Conservation (phyloP, 2,797 vertebrate genomes). For the Erethizon dorsatum region DNA sequence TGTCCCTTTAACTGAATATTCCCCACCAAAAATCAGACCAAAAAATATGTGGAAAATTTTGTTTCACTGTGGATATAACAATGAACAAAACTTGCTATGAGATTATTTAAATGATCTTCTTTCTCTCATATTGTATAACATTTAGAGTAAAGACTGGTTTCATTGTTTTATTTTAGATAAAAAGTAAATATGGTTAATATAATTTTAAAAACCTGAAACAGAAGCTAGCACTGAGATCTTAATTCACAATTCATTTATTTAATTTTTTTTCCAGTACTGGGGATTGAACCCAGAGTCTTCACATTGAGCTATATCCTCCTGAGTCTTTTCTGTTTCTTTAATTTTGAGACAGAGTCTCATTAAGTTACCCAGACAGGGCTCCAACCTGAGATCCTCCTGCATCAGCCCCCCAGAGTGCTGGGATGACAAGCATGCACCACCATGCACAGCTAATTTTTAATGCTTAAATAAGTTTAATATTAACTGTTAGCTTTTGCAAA, state of each 20-base stretch:
- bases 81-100: constrained; percentile 31
- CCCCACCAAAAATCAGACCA: background rate
- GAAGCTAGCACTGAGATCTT: constrained; percentile 58
- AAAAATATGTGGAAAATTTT: constrained; percentile 48
- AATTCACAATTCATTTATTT: constrained; percentile 65
- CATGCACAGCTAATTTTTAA: background rate
- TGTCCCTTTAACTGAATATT: constrained; percentile 61
- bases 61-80: constrained; percentile 42
- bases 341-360: background rate
- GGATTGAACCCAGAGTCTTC: background rate
- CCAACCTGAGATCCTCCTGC: background rate
- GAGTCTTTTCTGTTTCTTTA: background rate
- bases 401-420: background rate
- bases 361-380: background rate
- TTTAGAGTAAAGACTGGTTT: constrained; percentile 17
- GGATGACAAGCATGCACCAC: background rate
- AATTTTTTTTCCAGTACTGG: background rate
- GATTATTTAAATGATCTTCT: constrained; percentile 55
- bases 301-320: background rate
- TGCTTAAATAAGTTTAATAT: background rate
- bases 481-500: background rate
- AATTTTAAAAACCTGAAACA: constrained; percentile 80
- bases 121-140: constrained; percentile 47
- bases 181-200: constrained; percentile 64
- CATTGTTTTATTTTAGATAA: constrained; percentile 43